Evolutionary conservation across 2,888 invertebrate species (phyloP).

Genomic region (Drosophila greeni): DNA sequence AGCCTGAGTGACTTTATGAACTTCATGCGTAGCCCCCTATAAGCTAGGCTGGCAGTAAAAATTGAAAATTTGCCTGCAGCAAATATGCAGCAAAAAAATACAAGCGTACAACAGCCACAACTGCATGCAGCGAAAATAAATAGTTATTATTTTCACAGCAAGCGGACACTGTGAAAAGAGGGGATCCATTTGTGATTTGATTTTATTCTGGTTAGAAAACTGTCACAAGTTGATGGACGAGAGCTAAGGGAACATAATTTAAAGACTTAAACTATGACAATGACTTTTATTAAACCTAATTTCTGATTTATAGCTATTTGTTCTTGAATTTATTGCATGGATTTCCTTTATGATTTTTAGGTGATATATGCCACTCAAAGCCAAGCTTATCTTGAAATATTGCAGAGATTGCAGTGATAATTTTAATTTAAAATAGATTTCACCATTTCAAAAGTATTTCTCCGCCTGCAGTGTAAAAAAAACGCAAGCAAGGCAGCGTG

Average conservation of each 20-base stretch:
- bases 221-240: not conserved
- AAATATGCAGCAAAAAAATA: constrained; percentile 44
- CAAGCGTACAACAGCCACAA: not conserved
- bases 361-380: not conserved
- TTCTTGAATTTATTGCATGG: not conserved
- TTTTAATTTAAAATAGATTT: not conserved
- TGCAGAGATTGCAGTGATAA: rapidly evolving
- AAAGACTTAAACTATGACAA: not conserved
- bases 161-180: not conserved
- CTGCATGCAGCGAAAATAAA: not conserved
- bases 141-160: not conserved
- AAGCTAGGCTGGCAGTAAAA: constrained; percentile 43
- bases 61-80: constrained; percentile 48
- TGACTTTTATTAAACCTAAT: not conserved
- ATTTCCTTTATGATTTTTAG: not conserved
- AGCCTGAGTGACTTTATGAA: constrained; percentile 84
- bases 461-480: constrained; percentile 20
- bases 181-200: not conserved
- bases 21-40: constrained; percentile 34
- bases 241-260: not conserved
- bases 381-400: not conserved
- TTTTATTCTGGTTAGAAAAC: not conserved
- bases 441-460: constrained; percentile 6
- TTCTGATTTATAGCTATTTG: not conserved
- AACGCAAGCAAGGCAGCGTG: constrained; percentile 3